Evolutionary conservation across 1,140 invertebrate genomes (phyloP).

Genomic region (Rhagoletis zephyria): DNA sequence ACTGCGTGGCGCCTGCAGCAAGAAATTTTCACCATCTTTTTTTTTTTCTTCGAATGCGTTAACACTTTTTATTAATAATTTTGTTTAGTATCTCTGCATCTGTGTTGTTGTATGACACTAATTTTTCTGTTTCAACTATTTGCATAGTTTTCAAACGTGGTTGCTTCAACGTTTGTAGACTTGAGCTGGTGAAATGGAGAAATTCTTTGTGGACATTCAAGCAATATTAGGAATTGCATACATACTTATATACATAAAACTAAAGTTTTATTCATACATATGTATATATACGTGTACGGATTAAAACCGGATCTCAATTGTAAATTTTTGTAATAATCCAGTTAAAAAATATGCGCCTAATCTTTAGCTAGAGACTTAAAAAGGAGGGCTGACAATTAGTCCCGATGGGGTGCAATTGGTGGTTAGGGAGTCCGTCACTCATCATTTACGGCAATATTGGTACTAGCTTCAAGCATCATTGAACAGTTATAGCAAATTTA

Average conservation of each 20-base stretch:
- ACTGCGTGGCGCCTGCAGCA: constrained; percentile 7
- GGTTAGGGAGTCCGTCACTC: too few relatives aligned
- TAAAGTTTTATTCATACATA: not conserved
- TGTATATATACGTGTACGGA: too few relatives aligned
- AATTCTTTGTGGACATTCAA: not conserved
- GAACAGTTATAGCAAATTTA: too few relatives aligned
- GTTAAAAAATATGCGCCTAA: too few relatives aligned
- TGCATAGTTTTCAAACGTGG: not conserved
- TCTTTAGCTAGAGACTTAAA: too few relatives aligned
- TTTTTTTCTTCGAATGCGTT: constrained; percentile 10
- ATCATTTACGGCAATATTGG: too few relatives aligned
- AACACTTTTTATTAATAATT: not conserved
- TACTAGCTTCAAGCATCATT: too few relatives aligned
- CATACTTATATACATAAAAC: not conserved
- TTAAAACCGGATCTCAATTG: too few relatives aligned
- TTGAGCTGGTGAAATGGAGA: not conserved
- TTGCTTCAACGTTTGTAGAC: not conserved
- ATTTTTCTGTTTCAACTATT: not conserved
- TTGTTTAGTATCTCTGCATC: not conserved
- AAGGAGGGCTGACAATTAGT: too few relatives aligned
- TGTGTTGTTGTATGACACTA: not conserved
- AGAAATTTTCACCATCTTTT: not conserved
- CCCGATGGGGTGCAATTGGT: too few relatives aligned
- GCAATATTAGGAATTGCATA: too few relatives aligned
- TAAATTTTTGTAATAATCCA: too few relatives aligned